Evolutionary conservation across 2,797 vertebrate genomes (phyloP).

Genomic region (Tapera naevia): DNA sequence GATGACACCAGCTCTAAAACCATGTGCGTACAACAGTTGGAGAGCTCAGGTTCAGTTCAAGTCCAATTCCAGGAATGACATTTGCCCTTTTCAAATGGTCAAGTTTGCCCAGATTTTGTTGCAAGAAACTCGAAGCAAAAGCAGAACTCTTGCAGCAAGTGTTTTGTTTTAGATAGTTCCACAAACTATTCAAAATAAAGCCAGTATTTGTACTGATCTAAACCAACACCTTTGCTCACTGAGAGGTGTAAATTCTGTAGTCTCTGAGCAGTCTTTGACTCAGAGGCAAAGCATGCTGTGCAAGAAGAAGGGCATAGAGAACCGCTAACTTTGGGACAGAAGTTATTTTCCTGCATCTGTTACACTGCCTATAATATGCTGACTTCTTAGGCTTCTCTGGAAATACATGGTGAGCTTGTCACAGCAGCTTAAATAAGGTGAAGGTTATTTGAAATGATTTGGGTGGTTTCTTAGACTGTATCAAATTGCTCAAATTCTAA

Average conservation of each 20-base stretch:
- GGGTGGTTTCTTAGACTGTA: background rate
- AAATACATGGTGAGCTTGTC: background rate
- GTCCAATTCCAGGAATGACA: background rate
- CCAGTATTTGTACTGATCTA: background rate
- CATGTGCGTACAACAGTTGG: background rate
- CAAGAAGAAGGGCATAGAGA: background rate
- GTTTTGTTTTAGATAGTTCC: background rate
- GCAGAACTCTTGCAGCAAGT: background rate
- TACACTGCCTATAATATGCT: background rate
- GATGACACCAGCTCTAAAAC: background rate
- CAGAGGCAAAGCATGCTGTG: background rate
- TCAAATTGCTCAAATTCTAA: background rate
- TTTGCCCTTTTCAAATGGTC: background rate
- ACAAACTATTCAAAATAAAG: background rate
- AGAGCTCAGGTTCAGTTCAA: background rate
- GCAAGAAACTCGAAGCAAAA: background rate
- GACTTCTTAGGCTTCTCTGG: background rate
- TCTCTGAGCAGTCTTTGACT: background rate
- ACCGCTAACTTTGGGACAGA: background rate
- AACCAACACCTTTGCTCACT: background rate
- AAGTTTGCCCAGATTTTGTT: background rate
- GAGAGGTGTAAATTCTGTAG: background rate
- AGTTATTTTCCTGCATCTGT: background rate
- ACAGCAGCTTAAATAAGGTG: background rate
- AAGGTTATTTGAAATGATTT: background rate